Evolutionary conservation across 2,888 invertebrate species (phyloP).

Genomic region (Eucera pruinosa): DNA sequence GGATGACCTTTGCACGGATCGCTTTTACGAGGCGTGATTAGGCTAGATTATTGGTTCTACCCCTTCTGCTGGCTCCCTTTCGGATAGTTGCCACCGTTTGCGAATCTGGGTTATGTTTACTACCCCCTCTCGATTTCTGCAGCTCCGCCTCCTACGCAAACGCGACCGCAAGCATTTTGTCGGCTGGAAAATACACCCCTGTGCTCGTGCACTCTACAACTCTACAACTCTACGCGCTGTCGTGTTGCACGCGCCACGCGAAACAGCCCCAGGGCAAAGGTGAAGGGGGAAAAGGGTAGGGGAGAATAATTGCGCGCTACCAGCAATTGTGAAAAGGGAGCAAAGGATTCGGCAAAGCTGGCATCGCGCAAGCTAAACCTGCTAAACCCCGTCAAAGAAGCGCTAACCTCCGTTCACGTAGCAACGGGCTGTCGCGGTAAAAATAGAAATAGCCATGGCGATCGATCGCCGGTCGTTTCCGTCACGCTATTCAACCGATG

Average conservation of each 20-base stretch:
- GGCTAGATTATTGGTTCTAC: slow-evolving; percentile 77
- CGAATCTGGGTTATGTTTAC: slow-evolving; percentile 80
- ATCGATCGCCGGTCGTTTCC: slow-evolving; percentile 66
- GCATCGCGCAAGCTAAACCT: slow-evolving; percentile 9
- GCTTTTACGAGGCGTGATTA: slow-evolving; percentile 70
- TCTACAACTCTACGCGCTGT: too few relatives aligned
- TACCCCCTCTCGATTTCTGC: slow-evolving; percentile 50
- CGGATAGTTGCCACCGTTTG: slow-evolving; percentile 58
- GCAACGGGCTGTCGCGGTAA: slow-evolving; percentile 63
- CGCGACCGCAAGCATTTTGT: slow-evolving; percentile 6
- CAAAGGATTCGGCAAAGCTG: not conserved
- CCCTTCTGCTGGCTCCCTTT: slow-evolving; percentile 40
- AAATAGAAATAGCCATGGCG: slow-evolving; percentile 64
- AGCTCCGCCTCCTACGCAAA: slow-evolving; percentile 40
- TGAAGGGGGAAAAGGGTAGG: too few relatives aligned
- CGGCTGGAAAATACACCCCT: not conserved
- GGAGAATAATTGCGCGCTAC: too few relatives aligned
- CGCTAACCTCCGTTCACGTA: slow-evolving; percentile 60
- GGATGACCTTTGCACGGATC: slow-evolving; percentile 76
- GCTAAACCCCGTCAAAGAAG: slow-evolving; percentile 51
- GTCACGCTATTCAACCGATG: slow-evolving; percentile 41
- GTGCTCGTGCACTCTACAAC: not conserved
- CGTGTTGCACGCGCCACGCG: not conserved
- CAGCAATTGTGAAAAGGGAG: slow-evolving; percentile 24
- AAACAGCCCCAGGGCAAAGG: too few relatives aligned